These are phyloP conservation scores for Spodoptera frugiperda DNA, from an alignment of 1,140 invertebrate genomes.

Conservation along the genomic window DNA sequence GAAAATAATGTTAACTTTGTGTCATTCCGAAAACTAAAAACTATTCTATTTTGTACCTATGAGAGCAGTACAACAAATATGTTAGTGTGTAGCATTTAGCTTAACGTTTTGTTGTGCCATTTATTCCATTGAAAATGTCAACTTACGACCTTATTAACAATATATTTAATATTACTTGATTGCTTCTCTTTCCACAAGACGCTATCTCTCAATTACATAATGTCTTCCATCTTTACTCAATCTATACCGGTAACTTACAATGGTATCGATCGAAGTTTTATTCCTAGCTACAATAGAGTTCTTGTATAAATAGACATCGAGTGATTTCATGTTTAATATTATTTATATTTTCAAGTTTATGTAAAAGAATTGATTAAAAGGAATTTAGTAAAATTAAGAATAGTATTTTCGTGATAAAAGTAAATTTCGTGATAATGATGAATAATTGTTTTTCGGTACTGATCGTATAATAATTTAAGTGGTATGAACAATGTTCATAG, in stretches of 20 bases:
- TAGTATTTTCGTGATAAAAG: conserved; percentile 84
- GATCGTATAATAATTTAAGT: conserved; percentile 81
- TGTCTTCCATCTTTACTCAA: conserved; percentile 64
- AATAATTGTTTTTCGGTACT: conserved; percentile 82
- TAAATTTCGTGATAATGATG: conserved; percentile 71
- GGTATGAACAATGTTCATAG: conserved; percentile 84
- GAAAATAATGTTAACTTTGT: conserved; percentile 52
- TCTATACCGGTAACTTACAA: conserved; percentile 48
- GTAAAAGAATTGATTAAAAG: conserved; percentile 78
- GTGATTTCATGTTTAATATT: conserved; percentile 39
- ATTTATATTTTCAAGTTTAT: conserved; percentile 50
- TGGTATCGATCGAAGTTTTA: conserved; percentile 50
- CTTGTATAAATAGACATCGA: conserved; percentile 49
- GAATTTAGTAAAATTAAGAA: conserved; percentile 83
- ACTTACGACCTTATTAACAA: conserved; percentile 9
- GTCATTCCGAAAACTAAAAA: conserved; percentile 62
- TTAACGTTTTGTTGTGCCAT: conserved; percentile 48
- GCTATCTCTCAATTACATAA: conserved; percentile 59
- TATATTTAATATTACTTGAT: conserved; percentile 28
- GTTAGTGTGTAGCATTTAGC: conserved; percentile 43
- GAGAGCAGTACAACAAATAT: conserved; percentile 17
- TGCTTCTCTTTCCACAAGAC: conserved; percentile 33
- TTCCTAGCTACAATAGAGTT: conserved; percentile 51
- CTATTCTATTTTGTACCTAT: conserved; percentile 51
- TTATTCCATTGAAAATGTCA: conserved; percentile 41